These are phyloP conservation scores for Caretta caretta DNA, from an alignment of 2,113 vertebrate species.

Conservation along the genomic window DNA sequence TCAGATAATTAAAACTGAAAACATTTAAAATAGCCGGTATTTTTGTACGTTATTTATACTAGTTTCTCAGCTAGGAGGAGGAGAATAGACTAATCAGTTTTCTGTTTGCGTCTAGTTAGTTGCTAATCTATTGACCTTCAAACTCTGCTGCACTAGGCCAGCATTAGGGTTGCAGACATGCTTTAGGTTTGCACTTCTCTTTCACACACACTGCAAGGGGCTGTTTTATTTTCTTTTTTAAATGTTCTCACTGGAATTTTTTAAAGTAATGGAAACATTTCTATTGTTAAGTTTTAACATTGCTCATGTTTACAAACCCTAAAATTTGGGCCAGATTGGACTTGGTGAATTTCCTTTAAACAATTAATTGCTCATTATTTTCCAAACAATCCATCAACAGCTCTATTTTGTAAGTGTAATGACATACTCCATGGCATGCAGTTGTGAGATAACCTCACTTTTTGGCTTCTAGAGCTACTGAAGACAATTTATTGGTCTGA, in stretches of 20 bases:
- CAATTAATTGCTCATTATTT: constrained; percentile 2
- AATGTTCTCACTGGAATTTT: constrained; percentile 32
- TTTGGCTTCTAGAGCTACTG: background rate
- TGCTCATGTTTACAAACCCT: constrained; percentile 40
- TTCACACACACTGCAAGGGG: background rate
- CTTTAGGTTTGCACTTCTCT: constrained; percentile 49
- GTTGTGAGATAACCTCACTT: background rate
- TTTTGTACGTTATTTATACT: background rate
- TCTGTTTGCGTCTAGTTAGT: constrained; percentile 36
- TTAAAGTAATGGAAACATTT: constrained; percentile 37
- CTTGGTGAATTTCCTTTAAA: background rate
- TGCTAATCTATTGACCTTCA: constrained; percentile 14
- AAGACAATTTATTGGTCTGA: background rate
- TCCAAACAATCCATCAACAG: background rate
- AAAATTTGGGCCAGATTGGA: constrained; percentile 6
- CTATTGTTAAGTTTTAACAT: constrained; percentile 32
- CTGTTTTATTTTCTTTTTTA: background rate
- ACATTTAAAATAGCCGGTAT: background rate
- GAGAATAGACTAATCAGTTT: constrained; percentile 27
- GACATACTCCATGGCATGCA: background rate
- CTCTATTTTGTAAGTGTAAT: background rate
- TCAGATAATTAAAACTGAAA: constrained; percentile 5
- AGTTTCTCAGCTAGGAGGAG: background rate
- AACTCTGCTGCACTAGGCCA: constrained; percentile 37
- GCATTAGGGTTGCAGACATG: constrained; percentile 56